A percentile compares a stretch with the other conserved stretches of the same genome.
phyloP scores from a whole-genome alignment of 2,113 vertebrate genomes.

The Cyanoramphus novaezelandiae region DNA sequence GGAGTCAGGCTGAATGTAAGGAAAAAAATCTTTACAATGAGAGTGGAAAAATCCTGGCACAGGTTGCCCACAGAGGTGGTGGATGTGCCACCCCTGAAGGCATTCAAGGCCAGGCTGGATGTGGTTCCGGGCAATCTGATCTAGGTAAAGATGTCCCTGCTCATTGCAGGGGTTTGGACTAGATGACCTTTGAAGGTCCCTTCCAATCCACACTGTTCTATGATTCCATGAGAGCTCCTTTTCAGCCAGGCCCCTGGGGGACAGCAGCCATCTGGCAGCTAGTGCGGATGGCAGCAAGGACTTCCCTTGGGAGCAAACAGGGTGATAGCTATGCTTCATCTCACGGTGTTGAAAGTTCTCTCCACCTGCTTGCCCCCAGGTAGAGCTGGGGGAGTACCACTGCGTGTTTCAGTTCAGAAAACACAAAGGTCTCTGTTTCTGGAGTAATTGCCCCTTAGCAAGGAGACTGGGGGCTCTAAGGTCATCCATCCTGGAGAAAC shows the following conservation, averaged over 20 bases:
- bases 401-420: neutral
- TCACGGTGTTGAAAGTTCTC: neutral
- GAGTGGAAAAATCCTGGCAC: neutral
- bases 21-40: neutral
- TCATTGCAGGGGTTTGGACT: neutral
- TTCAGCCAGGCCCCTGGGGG: neutral
- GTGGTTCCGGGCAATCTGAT: neutral
- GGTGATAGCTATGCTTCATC: neutral
- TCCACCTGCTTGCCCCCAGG: neutral
- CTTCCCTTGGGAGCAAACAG: neutral
- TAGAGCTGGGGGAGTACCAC: neutral
- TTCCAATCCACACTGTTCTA: neutral
- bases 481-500: neutral
- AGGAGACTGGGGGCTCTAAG: accelerated
- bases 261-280: neutral
- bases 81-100: neutral
- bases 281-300: accelerated
- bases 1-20: neutral
- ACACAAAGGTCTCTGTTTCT: neutral
- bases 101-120: neutral
- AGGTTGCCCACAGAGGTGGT: neutral
- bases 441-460: neutral
- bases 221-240: neutral
- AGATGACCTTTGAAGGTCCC: neutral
- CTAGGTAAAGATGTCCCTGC: neutral